Percentiles rank a stretch among this genome's conserved stretches.
phyloP scores from a whole-genome alignment of 2,797 vertebrate species.

The Cyprinella venusta region DNA sequence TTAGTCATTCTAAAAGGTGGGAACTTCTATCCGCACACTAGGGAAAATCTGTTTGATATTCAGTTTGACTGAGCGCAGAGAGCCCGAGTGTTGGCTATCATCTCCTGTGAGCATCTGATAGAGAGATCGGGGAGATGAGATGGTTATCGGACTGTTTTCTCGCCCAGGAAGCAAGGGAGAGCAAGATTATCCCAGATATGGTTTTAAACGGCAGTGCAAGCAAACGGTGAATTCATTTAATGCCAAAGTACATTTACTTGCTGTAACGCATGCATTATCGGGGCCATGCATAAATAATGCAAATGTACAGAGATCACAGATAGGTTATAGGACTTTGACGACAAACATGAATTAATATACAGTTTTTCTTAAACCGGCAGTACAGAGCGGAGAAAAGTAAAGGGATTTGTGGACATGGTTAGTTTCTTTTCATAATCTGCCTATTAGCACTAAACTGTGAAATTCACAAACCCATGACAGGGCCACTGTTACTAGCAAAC shows the following conservation, averaged over 20 bases:
- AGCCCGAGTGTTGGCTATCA: slow-evolving; percentile 48
- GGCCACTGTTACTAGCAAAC: slow-evolving; percentile 79
- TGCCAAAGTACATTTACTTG: slow-evolving; percentile 81
- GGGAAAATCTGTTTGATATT: slow-evolving; percentile 56
- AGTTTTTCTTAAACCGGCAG: slow-evolving; percentile 46
- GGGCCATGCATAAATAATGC: slow-evolving; percentile 44
- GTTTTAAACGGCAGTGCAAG: slow-evolving; percentile 58
- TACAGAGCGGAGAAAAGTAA: slow-evolving; percentile 75
- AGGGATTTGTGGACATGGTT: slow-evolving; percentile 84
- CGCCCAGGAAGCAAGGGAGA: slow-evolving; percentile 30
- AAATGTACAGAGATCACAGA: slow-evolving; percentile 33
- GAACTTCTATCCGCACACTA: background rate
- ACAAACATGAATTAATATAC: slow-evolving; percentile 52
- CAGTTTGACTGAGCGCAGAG: slow-evolving; percentile 26
- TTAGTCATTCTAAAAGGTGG: slow-evolving; percentile 58
- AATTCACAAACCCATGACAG: slow-evolving; percentile 80
- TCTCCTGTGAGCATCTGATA: slow-evolving; percentile 57
- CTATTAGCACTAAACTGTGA: slow-evolving; percentile 84
- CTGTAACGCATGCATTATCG: slow-evolving; percentile 80
- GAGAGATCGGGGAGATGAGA: slow-evolving; percentile 55
- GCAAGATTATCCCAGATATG: slow-evolving; percentile 45
- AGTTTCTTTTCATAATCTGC: slow-evolving; percentile 83
- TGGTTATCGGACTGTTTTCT: slow-evolving; percentile 48
- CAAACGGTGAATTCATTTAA: slow-evolving; percentile 79
- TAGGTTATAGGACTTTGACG: slow-evolving; percentile 13